phyloP scores from a whole-genome alignment of 2,113 vertebrate species.

The Ammodytes marinus region DNA sequence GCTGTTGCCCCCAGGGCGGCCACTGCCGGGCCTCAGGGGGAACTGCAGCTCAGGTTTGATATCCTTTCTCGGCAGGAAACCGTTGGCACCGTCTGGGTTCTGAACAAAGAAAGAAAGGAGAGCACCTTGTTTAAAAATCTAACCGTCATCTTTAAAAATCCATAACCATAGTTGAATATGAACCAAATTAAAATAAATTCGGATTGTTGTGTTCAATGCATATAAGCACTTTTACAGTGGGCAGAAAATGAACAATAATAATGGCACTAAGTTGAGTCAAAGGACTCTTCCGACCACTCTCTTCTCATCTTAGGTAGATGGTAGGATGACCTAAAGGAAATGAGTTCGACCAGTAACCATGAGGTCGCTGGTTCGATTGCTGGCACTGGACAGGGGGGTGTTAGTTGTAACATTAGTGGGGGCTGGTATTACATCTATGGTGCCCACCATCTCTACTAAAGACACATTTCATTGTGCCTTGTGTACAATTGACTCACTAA shows the following conservation, averaged over 20 bases:
- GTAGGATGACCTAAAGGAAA: too few relatives aligned
- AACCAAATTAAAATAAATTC: not conserved
- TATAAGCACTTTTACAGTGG: not conserved
- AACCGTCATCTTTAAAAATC: too few relatives aligned
- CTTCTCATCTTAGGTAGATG: not conserved
- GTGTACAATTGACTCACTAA: too few relatives aligned
- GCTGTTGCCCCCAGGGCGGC: slow-evolving; percentile 89
- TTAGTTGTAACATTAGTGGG: too few relatives aligned
- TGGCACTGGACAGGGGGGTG: too few relatives aligned
- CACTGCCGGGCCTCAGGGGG: slow-evolving; percentile 87
- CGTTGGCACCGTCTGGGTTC: slow-evolving; percentile 97
- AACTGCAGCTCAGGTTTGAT: slow-evolving; percentile 97
- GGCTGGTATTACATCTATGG: too few relatives aligned
- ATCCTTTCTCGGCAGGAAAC: slow-evolving; percentile 97
- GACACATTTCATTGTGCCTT: too few relatives aligned
- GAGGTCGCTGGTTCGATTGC: too few relatives aligned
- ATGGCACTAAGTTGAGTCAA: not conserved
- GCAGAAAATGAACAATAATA: not conserved
- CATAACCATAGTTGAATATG: not conserved
- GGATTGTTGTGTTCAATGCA: not conserved
- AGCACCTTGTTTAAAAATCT: not conserved
- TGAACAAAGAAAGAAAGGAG: slow-evolving; percentile 61
- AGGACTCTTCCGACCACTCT: not conserved
- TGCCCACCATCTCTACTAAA: too few relatives aligned
- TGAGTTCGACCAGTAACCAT: too few relatives aligned